Base-by-base conservation (phyloP, 2,113 vertebrate species). In the Mesembrinibis cayennensis region DNA sequence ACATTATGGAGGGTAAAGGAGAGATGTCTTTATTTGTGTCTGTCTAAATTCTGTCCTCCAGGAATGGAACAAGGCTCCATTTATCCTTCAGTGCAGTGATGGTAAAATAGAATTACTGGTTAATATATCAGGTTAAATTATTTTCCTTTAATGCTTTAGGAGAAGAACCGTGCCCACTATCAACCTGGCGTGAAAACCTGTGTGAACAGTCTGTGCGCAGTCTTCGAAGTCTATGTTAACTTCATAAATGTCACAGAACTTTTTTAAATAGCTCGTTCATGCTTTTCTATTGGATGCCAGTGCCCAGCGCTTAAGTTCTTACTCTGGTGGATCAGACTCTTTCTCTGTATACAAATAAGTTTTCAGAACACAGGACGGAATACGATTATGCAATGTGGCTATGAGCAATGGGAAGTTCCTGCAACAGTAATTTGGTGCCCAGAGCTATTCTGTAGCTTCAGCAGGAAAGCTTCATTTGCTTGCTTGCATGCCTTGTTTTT, bases 11-110 rank as follows among this genome's bases (percentile, higher is more conserved):
- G 49, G 16, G 49, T 13, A 72, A 81, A n/a, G 72, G 5, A 67
- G 45, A 40, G 87, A 66, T 10, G 49, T 79, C 45, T 71, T 94
- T 95, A 72, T 82, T 94, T 82, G 84, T 87, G 42, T 58, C 85
- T 89, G 71, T 44, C 42, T 44, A 27, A 87, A 91, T 82, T 44
- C 85, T 72, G 11, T 90, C 82, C 92, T 76, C 59, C 69, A 87
- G 90, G 90, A 78, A 45, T 2, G 32, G 73, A 94, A 61, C 82
- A 87, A 87, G 73, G 83, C 55, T 87, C 23, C 81, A 55, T 83
- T 91, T 55, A 42, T 21, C 81, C 78, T 78, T 63, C 96, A 90
- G 59, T 3, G 26, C 38, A 4, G 69, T 11, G 73, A 71, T 58
- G 90, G 38, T 50, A 26, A 76, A 70, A 78, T 7, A 67, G 73